phyloP scores from a whole-genome alignment of 2,113 vertebrate species.

The Benitochromis conjunctus region DNA sequence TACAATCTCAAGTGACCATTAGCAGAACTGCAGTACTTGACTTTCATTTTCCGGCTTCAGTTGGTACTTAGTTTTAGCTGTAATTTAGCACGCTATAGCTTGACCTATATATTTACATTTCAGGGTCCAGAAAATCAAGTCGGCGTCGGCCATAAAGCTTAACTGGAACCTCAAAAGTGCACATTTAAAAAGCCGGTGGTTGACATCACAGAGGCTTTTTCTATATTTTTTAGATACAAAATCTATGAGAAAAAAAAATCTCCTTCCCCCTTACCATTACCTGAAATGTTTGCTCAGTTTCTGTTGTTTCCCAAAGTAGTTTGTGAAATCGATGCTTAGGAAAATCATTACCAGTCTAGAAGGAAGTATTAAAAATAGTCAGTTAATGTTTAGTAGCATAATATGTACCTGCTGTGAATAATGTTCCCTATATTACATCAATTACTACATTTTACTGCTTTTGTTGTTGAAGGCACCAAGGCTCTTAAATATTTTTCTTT shows the following conservation, averaged over 20 bases:
- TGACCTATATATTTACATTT: background rate
- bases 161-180: background rate
- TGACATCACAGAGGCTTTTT: rapidly evolving
- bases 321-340: background rate
- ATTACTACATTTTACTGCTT: background rate
- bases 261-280: background rate
- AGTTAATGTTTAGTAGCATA: background rate
- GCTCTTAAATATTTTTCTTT: background rate
- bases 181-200: background rate
- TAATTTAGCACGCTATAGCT: background rate
- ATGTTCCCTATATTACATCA: background rate
- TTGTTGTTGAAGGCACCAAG: background rate
- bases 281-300: background rate
- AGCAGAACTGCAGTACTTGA: background rate
- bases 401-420: background rate
- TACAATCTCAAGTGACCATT: background rate
- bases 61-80: background rate
- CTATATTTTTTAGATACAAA: background rate
- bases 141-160: rapidly evolving
- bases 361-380: background rate
- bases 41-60: background rate
- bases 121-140: background rate
- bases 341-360: background rate
- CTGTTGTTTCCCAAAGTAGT: background rate
- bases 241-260: background rate